Evolutionary conservation across 2,113 vertebrate species (phyloP), one percentile per base, ranked within the genome.

Genomic region (Hippocampus abdominalis): DNA sequence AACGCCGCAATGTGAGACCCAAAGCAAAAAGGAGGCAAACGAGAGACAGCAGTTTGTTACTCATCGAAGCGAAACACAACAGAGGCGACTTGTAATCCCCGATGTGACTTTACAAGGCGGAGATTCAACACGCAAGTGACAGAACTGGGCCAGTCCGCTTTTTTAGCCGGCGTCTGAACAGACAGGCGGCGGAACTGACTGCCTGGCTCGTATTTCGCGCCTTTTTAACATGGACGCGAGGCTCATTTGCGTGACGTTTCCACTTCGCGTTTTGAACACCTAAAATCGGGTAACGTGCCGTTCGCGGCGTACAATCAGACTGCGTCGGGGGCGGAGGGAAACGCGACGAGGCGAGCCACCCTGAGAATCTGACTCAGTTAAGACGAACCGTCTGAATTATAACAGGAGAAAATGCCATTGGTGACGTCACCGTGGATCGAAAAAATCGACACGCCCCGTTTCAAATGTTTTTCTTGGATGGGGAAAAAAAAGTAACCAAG

Each of bases 191-290:
- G 81, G 73, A 81, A 77, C 74, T 74, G 69, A 74, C 69, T 65
- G 67, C 71, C 59, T 70, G 1, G 63, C 21, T 11, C 69, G 27
- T 77, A 54, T 54, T 64, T 49, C 42, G 64, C 65, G 65, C 72
- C 53, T 51, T 64, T 60, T 61, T 6, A 44, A 44, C 40, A 25
- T 44, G n/a, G 42, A 8, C 39, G 20, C 60, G 1, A 27, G 39
- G 20, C 59, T 80, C 0, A 83, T 86, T 85, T 86, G 75, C 81
- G 87, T 82, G 60, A 21, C 71, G 80, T 79, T 83, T 75, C 64
- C 66, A 8, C 29, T 0, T 0, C 1, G 64, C 84, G 86, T 86
- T 57, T 27, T 57, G 62, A 69, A 25, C 76, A 66, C 65, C 48
- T 60, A 61, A 63, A 81, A 87, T 88, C 80, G 66, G 65, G 76